Conservation (phyloP, 2,113 vertebrate genomes). For the Pedetes capensis region DNA sequence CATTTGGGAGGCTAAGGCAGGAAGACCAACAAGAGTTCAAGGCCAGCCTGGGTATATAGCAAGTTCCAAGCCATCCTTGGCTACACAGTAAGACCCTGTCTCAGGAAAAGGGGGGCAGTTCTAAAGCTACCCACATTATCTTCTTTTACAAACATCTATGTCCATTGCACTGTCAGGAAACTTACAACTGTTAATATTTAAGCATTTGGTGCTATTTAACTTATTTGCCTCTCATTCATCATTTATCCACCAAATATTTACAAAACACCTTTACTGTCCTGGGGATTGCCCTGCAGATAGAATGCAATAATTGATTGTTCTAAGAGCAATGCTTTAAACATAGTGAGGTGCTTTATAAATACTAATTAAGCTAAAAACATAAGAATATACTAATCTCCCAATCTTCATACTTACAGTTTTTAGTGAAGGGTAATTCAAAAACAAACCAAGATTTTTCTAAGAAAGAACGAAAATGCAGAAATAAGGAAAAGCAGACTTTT, state of each 20-base stretch:
- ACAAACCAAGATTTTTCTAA: constrained; percentile 25
- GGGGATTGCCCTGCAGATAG: neutral
- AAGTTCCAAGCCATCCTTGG: too few species aligned
- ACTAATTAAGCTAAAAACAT: neutral
- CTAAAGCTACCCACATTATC: neutral
- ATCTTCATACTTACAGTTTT: neutral
- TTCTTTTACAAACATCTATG: neutral
- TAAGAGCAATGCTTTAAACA: neutral
- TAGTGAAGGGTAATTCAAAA: neutral
- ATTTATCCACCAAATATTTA: neutral
- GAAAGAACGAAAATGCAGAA: neutral
- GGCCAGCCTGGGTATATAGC: too few species aligned
- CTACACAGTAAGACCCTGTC: too few species aligned
- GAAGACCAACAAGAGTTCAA: too few species aligned
- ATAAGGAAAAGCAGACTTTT: neutral
- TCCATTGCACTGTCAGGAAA: neutral
- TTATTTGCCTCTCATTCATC: neutral
- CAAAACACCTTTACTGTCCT: neutral
- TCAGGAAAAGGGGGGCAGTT: too few species aligned
- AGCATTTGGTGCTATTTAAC: neutral
- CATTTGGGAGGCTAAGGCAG: too few species aligned
- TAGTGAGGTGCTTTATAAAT: neutral
- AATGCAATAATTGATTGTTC: neutral
- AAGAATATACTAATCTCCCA: neutral
- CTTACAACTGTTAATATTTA: neutral